These are phyloP conservation scores for Pseudomyrmex cubaensis DNA, from an alignment of 1,140 invertebrate genomes.

Conservation along the genomic window DNA sequence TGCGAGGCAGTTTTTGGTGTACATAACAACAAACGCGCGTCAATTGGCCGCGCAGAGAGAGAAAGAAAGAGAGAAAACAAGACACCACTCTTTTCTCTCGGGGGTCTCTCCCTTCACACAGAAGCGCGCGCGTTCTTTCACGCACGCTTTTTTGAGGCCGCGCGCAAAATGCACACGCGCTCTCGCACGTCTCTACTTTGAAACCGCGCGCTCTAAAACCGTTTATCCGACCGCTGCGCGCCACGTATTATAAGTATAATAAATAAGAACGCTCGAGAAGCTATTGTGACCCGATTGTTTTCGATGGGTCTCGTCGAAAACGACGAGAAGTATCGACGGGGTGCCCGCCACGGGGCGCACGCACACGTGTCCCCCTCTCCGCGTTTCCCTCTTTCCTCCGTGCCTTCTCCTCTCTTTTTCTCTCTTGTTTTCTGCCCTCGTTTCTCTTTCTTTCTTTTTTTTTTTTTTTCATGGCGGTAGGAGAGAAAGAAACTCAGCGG, in stretches of 20 bases:
- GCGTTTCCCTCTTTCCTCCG: slow-evolving; percentile 1
- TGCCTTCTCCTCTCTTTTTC: not conserved
- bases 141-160: slow-evolving; percentile 22
- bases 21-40: not conserved
- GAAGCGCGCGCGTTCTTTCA: slow-evolving; percentile 67
- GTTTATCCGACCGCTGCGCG: slow-evolving; percentile 56
- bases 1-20: not conserved
- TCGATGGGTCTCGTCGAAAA: slow-evolving; percentile 69
- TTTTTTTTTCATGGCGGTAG: slow-evolving; percentile 60
- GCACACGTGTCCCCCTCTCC: not conserved
- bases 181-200: slow-evolving; percentile 52
- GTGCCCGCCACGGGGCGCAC: slow-evolving; percentile 65
- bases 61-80: slow-evolving; percentile 37
- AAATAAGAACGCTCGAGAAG: slow-evolving; percentile 73
- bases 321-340: slow-evolving; percentile 68
- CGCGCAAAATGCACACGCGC: slow-evolving; percentile 63
- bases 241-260: slow-evolving; percentile 66
- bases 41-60: slow-evolving; percentile 53
- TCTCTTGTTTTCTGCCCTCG: not conserved
- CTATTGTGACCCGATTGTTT: slow-evolving; percentile 75
- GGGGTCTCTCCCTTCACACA: not conserved
- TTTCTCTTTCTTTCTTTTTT: not conserved
- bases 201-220: slow-evolving; percentile 42
- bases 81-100: slow-evolving; percentile 31
- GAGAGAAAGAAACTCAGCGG: slow-evolving; percentile 62